phyloP scores from a whole-genome alignment of 2,113 vertebrate genomes.

The Dromaius novaehollandiae region DNA sequence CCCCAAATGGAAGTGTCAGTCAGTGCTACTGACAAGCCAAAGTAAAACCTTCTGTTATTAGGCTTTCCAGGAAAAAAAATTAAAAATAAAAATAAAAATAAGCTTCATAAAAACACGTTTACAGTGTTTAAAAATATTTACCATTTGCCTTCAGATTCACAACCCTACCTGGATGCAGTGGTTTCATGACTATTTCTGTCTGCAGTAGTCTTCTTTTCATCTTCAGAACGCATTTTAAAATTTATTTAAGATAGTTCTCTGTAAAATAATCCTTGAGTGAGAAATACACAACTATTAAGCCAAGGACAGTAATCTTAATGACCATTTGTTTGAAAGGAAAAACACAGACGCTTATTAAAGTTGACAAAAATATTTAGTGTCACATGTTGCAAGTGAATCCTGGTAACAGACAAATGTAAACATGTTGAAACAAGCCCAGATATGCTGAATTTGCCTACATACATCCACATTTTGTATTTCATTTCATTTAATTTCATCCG shows the following conservation, averaged over 20 bases:
- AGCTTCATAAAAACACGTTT: background rate
- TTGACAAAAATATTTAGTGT: background rate
- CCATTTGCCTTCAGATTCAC: slow-evolving; percentile 14
- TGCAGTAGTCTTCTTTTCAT: background rate
- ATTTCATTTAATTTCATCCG: background rate
- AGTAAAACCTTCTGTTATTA: background rate
- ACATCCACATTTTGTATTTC: background rate
- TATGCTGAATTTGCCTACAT: background rate
- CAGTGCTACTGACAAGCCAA: background rate
- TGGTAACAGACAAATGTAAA: background rate
- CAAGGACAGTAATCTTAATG: background rate
- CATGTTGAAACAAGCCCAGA: background rate
- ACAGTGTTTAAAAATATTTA: slow-evolving; percentile 8
- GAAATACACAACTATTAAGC: background rate
- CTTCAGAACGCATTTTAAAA: slow-evolving; percentile 45
- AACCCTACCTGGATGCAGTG: background rate
- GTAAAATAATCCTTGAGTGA: background rate
- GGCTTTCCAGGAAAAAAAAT: background rate
- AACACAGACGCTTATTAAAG: background rate
- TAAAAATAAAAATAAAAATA: background rate
- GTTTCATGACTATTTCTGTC: background rate
- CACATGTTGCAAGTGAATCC: background rate
- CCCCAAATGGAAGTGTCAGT: background rate
- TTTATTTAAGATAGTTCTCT: background rate
- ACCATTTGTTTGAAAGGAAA: background rate